Base-by-base conservation (phyloP, 2,113 vertebrate species). In the Gorsachius goisagi region DNA sequence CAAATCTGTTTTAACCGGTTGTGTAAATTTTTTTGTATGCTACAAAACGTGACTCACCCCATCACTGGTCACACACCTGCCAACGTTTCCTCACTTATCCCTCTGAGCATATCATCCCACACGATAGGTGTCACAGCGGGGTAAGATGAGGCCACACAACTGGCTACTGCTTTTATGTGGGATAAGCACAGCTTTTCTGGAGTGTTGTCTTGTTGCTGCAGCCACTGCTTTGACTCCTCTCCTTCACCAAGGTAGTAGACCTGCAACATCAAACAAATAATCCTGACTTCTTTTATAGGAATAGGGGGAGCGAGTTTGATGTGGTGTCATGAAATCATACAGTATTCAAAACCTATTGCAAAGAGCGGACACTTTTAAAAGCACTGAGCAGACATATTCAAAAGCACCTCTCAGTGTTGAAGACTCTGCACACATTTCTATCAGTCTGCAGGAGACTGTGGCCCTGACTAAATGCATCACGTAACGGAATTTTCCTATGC, bases 61-160 rank as follows among this genome's bases (percentile, higher is more conserved):
- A 8, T 11, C 5, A 4, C 0, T 22, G 68, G 3, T 58, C 87
- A 95, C 92, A 47, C 69, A 99, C 99, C 99, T 99, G 98, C 97
- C 44, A 99, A 94, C 1, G 96, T 97, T 47, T 98, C 98, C 73
- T 97, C 96, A 26, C 96, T 98, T 71, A 99, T 98, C 35, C 92
- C 97, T 76, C 99, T 98, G 68, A 99, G 98, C 99, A 99, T 99
- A 90, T 99, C 99, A 11, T 99, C 99, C 99, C 99, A 99, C 97
- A 99, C 97, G 11, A 99, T 95, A 50, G 99, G 97, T 2, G 67
- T 98, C 44, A 99, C 97, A 20, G 71, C 28, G 6, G 99, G 98
- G 95, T 98, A 98, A 2, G 44, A 95, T 1, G 97, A 96, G 77
- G 88, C 97, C 89, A 99, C 76, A 2, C 95, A 98, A 78, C 97